Percentiles rank a stretch among this genome's conserved stretches.
Conservation (phyloP, 2,797 vertebrate species). For the Heteromormyrus szaboi region DNA sequence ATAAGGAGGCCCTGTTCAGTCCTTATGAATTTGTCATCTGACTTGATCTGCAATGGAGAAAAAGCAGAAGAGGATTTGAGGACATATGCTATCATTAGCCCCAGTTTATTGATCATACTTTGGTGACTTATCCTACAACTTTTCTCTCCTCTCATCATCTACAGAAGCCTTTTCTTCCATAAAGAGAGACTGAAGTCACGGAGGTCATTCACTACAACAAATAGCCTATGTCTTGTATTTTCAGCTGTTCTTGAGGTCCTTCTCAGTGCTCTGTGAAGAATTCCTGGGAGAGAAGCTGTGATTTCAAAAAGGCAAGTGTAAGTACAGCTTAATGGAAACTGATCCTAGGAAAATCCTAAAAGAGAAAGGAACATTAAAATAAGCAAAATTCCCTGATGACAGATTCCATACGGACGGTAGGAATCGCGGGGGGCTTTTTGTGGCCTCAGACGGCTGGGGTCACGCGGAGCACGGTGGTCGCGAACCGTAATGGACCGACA, state of each 20-base stretch:
- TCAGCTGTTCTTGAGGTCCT: constrained; percentile 16
- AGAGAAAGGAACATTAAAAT: constrained; percentile 1
- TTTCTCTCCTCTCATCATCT: not conserved
- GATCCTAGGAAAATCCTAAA: not conserved
- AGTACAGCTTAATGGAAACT: not conserved
- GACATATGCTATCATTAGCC: not conserved
- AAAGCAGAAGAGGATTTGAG: not conserved
- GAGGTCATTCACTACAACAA: constrained; percentile 13
- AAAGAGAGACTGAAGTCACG: not conserved
- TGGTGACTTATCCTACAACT: not conserved
- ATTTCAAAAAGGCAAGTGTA: not conserved
- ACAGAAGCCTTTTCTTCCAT: not conserved
- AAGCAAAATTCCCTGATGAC: not conserved
- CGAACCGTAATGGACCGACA: not conserved
- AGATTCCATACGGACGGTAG: not conserved
- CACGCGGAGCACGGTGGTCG: not conserved
- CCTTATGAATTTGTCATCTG: constrained; percentile 75
- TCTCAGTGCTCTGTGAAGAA: not conserved
- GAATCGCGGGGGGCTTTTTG: not conserved
- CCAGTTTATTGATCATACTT: not conserved
- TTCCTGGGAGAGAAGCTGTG: not conserved
- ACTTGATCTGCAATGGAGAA: constrained; percentile 66
- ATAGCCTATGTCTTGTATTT: not conserved
- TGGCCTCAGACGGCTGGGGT: constrained; percentile 10
- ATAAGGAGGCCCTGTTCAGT: constrained; percentile 90